These are phyloP conservation scores for Chiloscyllium punctatum DNA, from an alignment of 2,797 vertebrate species.

Conservation along the genomic window DNA sequence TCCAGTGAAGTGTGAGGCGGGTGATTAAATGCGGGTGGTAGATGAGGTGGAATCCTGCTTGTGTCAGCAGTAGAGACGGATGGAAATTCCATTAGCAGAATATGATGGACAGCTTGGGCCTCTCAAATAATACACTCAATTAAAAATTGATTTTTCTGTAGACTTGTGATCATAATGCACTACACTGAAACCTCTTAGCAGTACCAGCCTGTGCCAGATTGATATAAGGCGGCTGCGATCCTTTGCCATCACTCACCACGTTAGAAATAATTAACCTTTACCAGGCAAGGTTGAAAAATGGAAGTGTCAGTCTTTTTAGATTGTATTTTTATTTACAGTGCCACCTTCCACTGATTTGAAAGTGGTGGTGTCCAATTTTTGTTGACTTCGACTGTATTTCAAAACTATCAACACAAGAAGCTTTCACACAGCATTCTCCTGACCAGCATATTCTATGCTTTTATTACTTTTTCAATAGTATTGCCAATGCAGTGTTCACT, in stretches of 20 bases:
- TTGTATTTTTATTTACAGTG: conserved; percentile 57
- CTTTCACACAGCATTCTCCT: not conserved
- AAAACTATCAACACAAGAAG: conserved; percentile 40
- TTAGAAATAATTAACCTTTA: conserved; percentile 53
- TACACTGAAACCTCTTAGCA: conserved; percentile 45
- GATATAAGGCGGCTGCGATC: conserved; percentile 12
- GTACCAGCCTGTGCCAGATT: not conserved
- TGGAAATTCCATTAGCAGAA: conserved; percentile 55
- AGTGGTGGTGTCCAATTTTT: conserved; percentile 40
- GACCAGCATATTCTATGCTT: conserved; percentile 2
- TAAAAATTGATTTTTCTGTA: conserved; percentile 56
- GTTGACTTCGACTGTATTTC: conserved; percentile 41
- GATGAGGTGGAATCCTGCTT: conserved; percentile 44
- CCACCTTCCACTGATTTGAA: conserved; percentile 44
- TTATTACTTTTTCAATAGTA: conserved; percentile 12
- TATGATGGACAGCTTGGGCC: conserved; percentile 50
- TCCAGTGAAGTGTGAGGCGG: conserved; percentile 26
- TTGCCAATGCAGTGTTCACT: not conserved
- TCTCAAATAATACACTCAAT: conserved; percentile 58
- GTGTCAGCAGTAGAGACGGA: conserved; percentile 50
- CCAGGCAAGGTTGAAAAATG: conserved; percentile 49
- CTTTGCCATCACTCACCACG: conserved; percentile 42
- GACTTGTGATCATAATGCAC: conserved; percentile 43
- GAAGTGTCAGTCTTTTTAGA: conserved; percentile 52
- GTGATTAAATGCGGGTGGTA: conserved; percentile 35